Conservation (phyloP, 1,140 invertebrate species). For the Drosophila orosa region DNA sequence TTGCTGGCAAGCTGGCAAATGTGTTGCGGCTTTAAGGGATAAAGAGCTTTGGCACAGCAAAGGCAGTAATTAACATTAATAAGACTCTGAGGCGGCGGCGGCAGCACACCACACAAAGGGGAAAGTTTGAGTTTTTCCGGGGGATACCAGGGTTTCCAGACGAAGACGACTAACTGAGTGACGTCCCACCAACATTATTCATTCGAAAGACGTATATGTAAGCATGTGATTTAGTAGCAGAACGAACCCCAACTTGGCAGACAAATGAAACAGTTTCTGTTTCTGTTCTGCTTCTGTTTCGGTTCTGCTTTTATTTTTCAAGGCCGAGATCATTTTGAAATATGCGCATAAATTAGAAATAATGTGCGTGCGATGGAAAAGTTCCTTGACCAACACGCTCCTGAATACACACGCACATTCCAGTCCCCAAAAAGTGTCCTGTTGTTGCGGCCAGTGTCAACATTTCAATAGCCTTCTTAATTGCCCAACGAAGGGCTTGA, state of each 20-base stretch:
- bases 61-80: conserved; percentile 71
- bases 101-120: conserved; percentile 2
- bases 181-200: conserved; percentile 22
- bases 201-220: conserved; percentile 24
- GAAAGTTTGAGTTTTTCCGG: conserved; percentile 12
- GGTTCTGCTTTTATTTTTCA: conserved; percentile 6
- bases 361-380: conserved; percentile 52
- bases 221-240: conserved; percentile 58
- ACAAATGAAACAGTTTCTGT: conserved; percentile 32
- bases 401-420: conserved; percentile 5
- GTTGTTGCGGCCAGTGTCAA: conserved; percentile 51
- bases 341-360: conserved; percentile 72
- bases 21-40: conserved; percentile 60
- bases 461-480: conserved; percentile 65
- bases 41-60: conserved; percentile 53
- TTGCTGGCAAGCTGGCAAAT: conserved; percentile 63
- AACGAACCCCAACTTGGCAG: conserved; percentile 58
- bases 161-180: conserved; percentile 28
- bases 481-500: conserved; percentile 58
- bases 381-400: conserved; percentile 21
- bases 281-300: neutral
- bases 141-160: neutral
- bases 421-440: conserved; percentile 25
- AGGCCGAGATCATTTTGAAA: conserved; percentile 34
- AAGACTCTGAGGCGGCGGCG: conserved; percentile 16